phyloP scores from a whole-genome alignment of 1,140 invertebrate species.

The Lysiphlebus fabarum region DNA sequence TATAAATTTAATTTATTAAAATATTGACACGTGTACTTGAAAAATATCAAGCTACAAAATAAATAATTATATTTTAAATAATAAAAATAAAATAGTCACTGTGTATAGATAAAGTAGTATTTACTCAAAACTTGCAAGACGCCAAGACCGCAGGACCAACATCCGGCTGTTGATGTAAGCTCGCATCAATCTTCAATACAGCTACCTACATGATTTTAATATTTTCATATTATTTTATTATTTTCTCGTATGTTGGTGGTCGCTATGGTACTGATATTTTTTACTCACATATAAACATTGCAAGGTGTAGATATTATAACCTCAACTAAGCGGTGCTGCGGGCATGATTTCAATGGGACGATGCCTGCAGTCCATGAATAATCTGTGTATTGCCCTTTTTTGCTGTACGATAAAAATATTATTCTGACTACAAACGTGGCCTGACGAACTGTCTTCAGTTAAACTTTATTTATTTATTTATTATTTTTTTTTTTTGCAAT shows the following conservation, averaged over 20 bases:
- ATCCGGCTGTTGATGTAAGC: slow-evolving; percentile 26
- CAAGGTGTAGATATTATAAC: neutral
- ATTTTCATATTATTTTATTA: neutral
- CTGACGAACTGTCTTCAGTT: slow-evolving; percentile 21
- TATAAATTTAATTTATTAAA: no score
- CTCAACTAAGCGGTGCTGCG: slow-evolving; percentile 1
- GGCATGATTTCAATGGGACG: neutral
- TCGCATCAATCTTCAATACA: no score
- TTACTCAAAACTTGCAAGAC: slow-evolving; percentile 38
- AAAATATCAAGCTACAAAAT: neutral
- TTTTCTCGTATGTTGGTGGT: neutral
- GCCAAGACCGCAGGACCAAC: slow-evolving; percentile 35
- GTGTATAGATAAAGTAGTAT: slow-evolving; percentile 37
- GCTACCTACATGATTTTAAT: neutral
- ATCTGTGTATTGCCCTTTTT: slow-evolving; percentile 36
- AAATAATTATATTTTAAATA: no score
- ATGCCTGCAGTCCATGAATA: slow-evolving; percentile 32
- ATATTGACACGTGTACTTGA: no score
- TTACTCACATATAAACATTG: no score
- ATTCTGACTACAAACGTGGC: slow-evolving; percentile 30
- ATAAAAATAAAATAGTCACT: neutral
- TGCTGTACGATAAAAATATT: slow-evolving; percentile 30
- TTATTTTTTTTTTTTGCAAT: no score
- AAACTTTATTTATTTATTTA: slow-evolving; percentile 12
- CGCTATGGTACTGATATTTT: no score